Base-by-base conservation (phyloP, 1,140 invertebrate species). In the Phymastichus coffea region DNA sequence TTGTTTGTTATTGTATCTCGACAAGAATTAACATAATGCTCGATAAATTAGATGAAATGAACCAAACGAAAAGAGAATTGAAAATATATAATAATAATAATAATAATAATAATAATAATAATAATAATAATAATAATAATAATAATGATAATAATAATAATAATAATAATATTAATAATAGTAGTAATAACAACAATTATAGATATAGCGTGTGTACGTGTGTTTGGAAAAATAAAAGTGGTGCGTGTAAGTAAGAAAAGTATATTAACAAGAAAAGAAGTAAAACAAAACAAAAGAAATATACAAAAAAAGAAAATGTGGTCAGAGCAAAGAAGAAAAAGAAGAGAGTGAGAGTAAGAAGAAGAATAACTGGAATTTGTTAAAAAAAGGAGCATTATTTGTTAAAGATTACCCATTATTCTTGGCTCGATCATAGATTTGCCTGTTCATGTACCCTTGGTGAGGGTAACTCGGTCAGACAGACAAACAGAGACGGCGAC, bases 371-470 rank as follows among this genome's bases (percentile, higher is more conserved):
- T 33, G 28, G 6, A 7, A 33, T 46, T 28, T 48, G 46, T 19
- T 48, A 28, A 61, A 56, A 35, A 40, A 53, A 43, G 17, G 46
- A 17, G 30, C 19, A 22, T n/a, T n/a, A n/a, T n/a, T n/a, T n/a
- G n/a, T n/a, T n/a, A n/a, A n/a, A n/a, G n/a, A n/a, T 62, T 62
- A 62, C 60, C 60, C 60, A 62, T 62, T 38, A 62, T 62, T 38
- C 57, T 57, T 62, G 60, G 60, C 60, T 62, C 60, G 60, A 52
- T 62, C 53, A 51, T 62, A 57, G 51, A 62, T 62, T 62, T 62
- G 60, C 60, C 54, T 62, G 53, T 62, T 62, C 60, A 62, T 62
- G 60, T 62, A 57, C 59, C 59, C 48, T 26, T 55, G 17, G 48
- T 35, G 47, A 47, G 35, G 48, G 33, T 25, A 23, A 61, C 33